Percentiles rank a stretch among this genome's conserved stretches.
Evolutionary conservation across 1,140 invertebrate genomes (phyloP).

Genomic region (Brachionus koreanus): DNA sequence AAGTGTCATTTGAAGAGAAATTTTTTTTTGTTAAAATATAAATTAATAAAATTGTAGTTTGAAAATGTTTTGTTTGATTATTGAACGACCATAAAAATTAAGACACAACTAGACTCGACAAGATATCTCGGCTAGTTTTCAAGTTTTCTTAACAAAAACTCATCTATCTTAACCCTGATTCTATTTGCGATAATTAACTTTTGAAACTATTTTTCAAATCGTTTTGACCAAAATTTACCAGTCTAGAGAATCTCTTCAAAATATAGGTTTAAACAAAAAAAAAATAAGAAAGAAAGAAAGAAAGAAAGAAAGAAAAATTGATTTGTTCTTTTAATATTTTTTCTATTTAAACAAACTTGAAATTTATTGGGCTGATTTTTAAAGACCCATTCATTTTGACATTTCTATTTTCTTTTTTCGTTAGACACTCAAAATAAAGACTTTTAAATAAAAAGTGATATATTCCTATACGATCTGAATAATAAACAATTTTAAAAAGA

Average conservation of each 20-base stretch:
- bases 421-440: background rate
- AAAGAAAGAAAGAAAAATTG: background rate
- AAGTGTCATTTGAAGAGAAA: background rate
- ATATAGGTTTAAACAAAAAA: background rate
- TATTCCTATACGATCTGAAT: too few species aligned
- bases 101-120: background rate
- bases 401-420: background rate
- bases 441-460: background rate
- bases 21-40: background rate
- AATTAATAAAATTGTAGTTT: too few species aligned
- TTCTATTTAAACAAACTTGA: background rate
- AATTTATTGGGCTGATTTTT: background rate
- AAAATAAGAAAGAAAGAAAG: too few species aligned
- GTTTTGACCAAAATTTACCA: background rate
- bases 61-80: background rate
- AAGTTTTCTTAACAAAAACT: background rate
- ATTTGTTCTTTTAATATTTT: slow-evolving; percentile 12
- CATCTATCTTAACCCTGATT: background rate
- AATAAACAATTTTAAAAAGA: background rate
- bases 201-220: background rate
- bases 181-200: background rate
- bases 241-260: background rate
- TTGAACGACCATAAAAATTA: background rate
- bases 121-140: background rate
- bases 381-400: background rate